Conservation (phyloP, 2,797 vertebrate species). For the Moxostoma hubbsi region DNA sequence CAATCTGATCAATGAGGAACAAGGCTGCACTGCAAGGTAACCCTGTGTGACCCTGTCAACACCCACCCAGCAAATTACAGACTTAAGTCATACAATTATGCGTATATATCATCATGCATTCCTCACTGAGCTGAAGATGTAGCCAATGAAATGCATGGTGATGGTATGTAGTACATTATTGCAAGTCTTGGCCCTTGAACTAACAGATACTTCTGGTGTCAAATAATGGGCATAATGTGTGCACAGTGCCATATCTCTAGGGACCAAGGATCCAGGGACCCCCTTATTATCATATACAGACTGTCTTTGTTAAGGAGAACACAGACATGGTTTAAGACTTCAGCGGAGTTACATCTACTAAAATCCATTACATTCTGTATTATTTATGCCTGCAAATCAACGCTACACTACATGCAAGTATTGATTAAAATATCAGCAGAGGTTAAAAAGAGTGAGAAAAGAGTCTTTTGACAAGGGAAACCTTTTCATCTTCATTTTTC, state of each 20-base stretch:
- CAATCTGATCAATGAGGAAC: conserved; percentile 41
- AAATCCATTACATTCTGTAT: conserved; percentile 14
- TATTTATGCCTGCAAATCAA: conserved; percentile 1
- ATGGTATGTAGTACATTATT: conserved; percentile 43
- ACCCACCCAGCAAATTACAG: conserved; percentile 45
- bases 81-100: conserved; percentile 50
- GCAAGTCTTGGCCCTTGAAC: conserved; percentile 58
- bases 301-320: conserved; percentile 57
- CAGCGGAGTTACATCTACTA: conserved; percentile 32
- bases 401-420: neutral
- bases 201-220: conserved; percentile 57
- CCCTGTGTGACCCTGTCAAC: conserved; percentile 17
- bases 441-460: conserved; percentile 4
- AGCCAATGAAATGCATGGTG: conserved; percentile 38
- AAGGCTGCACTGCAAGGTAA: conserved; percentile 39
- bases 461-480: conserved; percentile 4
- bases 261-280: conserved; percentile 39
- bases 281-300: conserved; percentile 53
- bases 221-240: conserved; percentile 45
- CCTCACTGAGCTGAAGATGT: conserved; percentile 35
- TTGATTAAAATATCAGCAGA: conserved; percentile 36
- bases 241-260: conserved; percentile 49
- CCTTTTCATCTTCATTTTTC: conserved; percentile 49
- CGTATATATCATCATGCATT: conserved; percentile 52
- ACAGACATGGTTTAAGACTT: conserved; percentile 52